Conservation (phyloP, 2,888 invertebrate species). For the Oxycera nigricornis region DNA sequence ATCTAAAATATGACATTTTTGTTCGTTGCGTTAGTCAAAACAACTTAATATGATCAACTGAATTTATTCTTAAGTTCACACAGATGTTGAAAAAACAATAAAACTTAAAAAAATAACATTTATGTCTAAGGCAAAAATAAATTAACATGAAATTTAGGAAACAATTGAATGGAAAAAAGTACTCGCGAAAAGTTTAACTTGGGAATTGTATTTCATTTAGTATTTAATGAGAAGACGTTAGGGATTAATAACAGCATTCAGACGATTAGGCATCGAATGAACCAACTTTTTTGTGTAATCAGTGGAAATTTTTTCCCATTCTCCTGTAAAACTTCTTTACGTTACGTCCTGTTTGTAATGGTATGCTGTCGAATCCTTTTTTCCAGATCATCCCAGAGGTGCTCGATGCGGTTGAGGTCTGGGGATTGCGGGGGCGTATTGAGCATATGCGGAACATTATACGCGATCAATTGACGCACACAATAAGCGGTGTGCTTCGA, state of each 20-base stretch:
- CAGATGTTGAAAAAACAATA: neutral
- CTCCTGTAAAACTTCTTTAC: too few species aligned
- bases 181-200: neutral
- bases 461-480: neutral
- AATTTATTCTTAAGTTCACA: neutral
- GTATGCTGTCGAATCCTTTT: neutral
- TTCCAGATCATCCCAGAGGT: constrained; percentile 4
- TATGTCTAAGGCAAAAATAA: neutral
- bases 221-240: neutral
- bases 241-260: neutral
- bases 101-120: neutral
- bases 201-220: neutral
- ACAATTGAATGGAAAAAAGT: neutral
- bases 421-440: neutral
- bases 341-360: neutral
- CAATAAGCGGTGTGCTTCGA: neutral
- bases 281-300: constrained; percentile 2
- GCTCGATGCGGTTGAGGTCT: neutral
- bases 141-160: neutral
- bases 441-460: constrained; percentile 1
- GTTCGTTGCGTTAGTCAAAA: neutral
- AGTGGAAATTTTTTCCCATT: neutral
- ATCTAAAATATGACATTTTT: constrained; percentile 4
- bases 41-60: neutral
- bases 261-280: neutral